Conservation (phyloP, 2,888 invertebrate species). For the Patella depressa region DNA sequence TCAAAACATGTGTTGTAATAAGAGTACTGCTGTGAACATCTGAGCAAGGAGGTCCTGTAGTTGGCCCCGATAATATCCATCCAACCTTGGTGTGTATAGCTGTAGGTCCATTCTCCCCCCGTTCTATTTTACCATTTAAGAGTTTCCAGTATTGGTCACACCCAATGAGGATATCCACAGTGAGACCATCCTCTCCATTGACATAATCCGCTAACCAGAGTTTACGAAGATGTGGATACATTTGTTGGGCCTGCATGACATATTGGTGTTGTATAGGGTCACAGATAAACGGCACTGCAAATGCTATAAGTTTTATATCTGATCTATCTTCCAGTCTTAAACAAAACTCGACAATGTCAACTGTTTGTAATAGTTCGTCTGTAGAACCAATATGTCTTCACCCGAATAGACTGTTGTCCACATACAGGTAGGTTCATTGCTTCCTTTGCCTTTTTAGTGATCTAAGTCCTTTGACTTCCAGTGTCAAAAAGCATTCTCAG, state of each 20-base stretch:
- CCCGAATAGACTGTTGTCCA: neutral
- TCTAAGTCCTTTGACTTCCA: neutral
- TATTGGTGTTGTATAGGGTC: neutral
- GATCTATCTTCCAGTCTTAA: neutral
- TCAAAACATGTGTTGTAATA: neutral
- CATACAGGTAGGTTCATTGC: neutral
- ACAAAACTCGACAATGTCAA: neutral
- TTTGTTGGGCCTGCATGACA: neutral
- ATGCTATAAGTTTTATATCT: neutral
- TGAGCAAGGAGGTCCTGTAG: neutral
- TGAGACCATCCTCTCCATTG: neutral
- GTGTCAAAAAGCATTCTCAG: neutral
- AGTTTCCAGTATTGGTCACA: neutral
- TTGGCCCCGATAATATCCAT: neutral
- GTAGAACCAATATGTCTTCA: neutral
- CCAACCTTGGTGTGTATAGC: slow-evolving; percentile 2
- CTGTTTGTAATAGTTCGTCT: neutral
- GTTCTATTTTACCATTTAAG: neutral
- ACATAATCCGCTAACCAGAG: neutral
- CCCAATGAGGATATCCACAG: neutral
- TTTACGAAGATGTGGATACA: neutral
- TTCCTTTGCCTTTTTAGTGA: neutral
- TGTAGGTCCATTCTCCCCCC: neutral
- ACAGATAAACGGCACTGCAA: neutral
- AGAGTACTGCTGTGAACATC: neutral